phyloP scores from a whole-genome alignment of 2,797 vertebrate species.

The Lagodon rhomboides region DNA sequence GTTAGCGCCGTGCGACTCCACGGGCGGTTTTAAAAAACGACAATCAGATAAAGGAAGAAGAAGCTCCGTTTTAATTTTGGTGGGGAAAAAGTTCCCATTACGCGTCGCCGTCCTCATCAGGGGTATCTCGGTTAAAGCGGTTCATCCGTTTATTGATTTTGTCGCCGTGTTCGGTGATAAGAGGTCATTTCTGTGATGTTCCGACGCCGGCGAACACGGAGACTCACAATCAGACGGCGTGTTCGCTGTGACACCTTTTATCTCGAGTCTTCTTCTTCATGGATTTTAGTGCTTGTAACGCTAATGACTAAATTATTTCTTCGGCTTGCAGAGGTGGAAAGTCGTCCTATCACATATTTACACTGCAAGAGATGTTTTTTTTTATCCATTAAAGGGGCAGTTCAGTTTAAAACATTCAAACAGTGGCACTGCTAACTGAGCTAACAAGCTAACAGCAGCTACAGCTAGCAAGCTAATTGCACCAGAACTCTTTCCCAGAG shows the following conservation, averaged over 20 bases:
- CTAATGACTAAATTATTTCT: conserved; percentile 10
- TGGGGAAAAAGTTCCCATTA: conserved; percentile 36
- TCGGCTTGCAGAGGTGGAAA: conserved; percentile 3
- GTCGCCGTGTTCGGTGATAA: conserved; percentile 54
- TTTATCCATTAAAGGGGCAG: too few relatives aligned
- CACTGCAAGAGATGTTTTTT: too few relatives aligned
- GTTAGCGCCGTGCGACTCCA: too few relatives aligned
- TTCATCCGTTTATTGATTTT: conserved; percentile 58
- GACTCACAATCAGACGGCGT: background rate
- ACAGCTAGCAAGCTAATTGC: too few relatives aligned
- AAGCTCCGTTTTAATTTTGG: conserved; percentile 22
- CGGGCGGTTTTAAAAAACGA: conserved; percentile 46
- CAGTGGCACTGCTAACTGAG: too few relatives aligned
- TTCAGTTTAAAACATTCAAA: too few relatives aligned
- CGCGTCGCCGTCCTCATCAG: too few relatives aligned
- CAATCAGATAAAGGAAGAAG: conserved; percentile 53
- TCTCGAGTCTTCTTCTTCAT: conserved; percentile 1
- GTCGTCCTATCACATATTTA: background rate
- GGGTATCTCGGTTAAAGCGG: conserved; percentile 24
- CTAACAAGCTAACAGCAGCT: too few relatives aligned
- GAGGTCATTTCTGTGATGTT: conserved; percentile 39
- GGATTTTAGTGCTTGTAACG: conserved; percentile 9
- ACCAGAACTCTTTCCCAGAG: too few relatives aligned
- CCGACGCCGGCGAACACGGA: conserved; percentile 1
- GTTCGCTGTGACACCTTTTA: conserved; percentile 27